Evolutionary conservation across 2,888 invertebrate species (phyloP).

Genomic region (Tetranychus truncatus): DNA sequence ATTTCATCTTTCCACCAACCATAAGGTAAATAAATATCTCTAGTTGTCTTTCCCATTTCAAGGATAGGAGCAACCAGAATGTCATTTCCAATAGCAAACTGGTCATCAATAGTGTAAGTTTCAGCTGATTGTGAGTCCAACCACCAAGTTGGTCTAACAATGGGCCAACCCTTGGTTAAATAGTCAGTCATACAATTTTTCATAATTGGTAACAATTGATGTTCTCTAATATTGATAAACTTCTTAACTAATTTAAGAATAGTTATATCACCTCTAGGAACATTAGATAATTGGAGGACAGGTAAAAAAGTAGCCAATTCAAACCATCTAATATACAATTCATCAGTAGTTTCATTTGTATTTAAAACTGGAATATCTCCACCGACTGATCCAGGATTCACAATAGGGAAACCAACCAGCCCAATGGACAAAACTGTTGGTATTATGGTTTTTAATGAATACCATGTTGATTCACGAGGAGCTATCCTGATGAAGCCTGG

Average conservation of each 20-base stretch:
- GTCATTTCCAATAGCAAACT: slow-evolving; percentile 74
- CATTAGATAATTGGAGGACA: slow-evolving; percentile 69
- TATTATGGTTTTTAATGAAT: slow-evolving; percentile 51
- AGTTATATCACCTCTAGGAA: slow-evolving; percentile 67
- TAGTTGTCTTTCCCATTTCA: slow-evolving; percentile 45
- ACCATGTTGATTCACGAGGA: slow-evolving; percentile 71
- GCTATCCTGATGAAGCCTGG: slow-evolving; percentile 71
- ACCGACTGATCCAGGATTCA: slow-evolving; percentile 82
- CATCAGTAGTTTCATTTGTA: slow-evolving; percentile 33
- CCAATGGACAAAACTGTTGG: slow-evolving; percentile 73
- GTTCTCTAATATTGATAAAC: slow-evolving; percentile 43
- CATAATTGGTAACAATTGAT: slow-evolving; percentile 48
- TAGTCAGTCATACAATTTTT: slow-evolving; percentile 58
- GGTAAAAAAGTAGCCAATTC: slow-evolving; percentile 77
- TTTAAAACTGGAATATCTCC: slow-evolving; percentile 42
- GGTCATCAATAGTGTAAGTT: slow-evolving; percentile 56
- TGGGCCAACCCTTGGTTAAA: slow-evolving; percentile 57
- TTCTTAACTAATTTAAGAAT: slow-evolving; percentile 33
- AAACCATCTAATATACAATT: slow-evolving; percentile 72
- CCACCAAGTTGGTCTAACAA: slow-evolving; percentile 77
- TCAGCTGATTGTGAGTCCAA: slow-evolving; percentile 57
- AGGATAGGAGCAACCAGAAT: slow-evolving; percentile 74
- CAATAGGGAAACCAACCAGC: slow-evolving; percentile 73
- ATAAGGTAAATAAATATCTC: slow-evolving; percentile 65
- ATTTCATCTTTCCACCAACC: slow-evolving; percentile 86